phyloP scores from a whole-genome alignment of 2,797 vertebrate genomes.

The Myripristis murdjan region DNA sequence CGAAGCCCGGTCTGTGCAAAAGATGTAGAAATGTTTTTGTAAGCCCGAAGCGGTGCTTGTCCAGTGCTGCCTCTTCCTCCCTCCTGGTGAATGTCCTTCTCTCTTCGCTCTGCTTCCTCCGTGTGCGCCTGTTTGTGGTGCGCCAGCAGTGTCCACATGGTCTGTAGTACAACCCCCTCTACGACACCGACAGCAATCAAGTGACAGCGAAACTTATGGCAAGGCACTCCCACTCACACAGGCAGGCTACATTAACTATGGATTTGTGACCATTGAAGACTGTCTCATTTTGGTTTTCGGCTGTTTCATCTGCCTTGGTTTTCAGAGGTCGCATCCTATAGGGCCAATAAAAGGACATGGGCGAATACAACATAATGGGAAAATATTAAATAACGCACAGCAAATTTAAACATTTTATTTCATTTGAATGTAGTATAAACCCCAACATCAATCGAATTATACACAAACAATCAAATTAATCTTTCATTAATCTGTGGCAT shows the following conservation, averaged over 20 bases:
- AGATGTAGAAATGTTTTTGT: constrained; percentile 51
- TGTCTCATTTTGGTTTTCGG: constrained; percentile 52
- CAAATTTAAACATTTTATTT: not conserved
- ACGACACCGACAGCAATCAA: constrained; percentile 86
- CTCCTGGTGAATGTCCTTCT: constrained; percentile 52
- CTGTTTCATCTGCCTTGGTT: constrained; percentile 21
- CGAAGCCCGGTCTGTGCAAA: constrained; percentile 25
- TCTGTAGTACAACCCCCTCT: constrained; percentile 76
- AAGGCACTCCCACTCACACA: constrained; percentile 91
- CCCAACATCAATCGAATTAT: constrained; percentile 23
- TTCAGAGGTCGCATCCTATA: not conserved
- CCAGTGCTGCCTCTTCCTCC: constrained; percentile 68
- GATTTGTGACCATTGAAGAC: constrained; percentile 82
- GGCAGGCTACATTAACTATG: constrained; percentile 84
- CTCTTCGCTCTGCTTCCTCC: constrained; percentile 63
- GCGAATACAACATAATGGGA: not conserved
- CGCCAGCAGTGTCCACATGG: constrained; percentile 86
- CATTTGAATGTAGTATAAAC: not conserved
- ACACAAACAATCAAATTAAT: constrained; percentile 6
- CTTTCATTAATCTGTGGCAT: constrained; percentile 11
- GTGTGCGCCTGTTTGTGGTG: constrained; percentile 71
- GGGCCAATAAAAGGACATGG: not conserved
- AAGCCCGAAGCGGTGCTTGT: constrained; percentile 66
- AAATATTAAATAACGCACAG: constrained; percentile 1
- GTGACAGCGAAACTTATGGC: constrained; percentile 90